A percentile compares a stretch with the other conserved stretches of the same genome.
Evolutionary conservation across 2,797 vertebrate species (phyloP).

Genomic region (Helarctos malayanus): DNA sequence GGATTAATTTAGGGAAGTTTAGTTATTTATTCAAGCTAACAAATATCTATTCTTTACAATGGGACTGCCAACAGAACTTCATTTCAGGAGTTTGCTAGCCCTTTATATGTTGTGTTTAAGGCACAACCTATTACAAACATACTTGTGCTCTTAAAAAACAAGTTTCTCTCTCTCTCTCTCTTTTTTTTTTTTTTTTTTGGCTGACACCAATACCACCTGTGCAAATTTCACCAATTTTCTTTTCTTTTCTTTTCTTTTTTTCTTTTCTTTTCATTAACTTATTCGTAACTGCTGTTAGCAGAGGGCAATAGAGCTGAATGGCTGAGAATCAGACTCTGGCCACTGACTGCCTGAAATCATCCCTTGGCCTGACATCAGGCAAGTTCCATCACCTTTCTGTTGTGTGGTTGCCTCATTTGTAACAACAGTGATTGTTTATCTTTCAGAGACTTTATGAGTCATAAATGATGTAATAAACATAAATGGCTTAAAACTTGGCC

Average conservation of each 20-base stretch:
- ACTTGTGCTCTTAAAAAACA: not conserved
- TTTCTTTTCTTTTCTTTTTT: not conserved
- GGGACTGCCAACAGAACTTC: not conserved
- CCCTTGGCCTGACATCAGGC: not conserved
- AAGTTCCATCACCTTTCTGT: not conserved
- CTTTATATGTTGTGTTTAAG: not conserved
- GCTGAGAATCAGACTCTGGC: not conserved
- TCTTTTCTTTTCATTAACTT: not conserved
- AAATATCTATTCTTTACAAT: not conserved
- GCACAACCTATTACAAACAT: not conserved
- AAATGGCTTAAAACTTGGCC: not conserved
- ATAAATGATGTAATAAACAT: not conserved
- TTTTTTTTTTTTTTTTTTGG: not conserved
- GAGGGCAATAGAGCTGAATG: not conserved
- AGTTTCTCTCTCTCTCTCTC: too few relatives aligned
- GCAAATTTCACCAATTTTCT: not conserved
- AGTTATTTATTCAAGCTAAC: conserved; percentile 38
- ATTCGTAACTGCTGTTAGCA: not conserved
- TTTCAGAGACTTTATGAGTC: not conserved
- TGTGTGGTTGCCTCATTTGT: not conserved
- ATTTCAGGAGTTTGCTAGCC: not conserved
- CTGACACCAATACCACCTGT: not conserved
- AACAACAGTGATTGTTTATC: not conserved
- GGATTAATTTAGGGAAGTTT: not conserved
- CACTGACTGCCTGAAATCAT: not conserved